Base-by-base conservation (phyloP, 2,888 invertebrate species). In the Sceliomorpha sp. region DNA sequence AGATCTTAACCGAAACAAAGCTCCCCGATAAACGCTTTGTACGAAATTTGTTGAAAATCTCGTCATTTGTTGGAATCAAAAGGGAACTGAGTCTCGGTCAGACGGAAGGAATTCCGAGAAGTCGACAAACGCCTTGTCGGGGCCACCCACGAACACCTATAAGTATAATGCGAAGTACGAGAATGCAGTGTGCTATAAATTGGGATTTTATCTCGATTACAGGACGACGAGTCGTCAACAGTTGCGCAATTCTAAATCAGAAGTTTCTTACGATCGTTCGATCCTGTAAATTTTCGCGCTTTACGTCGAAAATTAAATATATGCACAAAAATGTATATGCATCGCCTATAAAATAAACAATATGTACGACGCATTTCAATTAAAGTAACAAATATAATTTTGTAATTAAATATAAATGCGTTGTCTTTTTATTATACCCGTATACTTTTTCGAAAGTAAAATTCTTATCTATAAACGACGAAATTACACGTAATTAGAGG, bases 131-230 rank as follows among this genome's bases (percentile, higher is more conserved):
- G 75, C 71, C 74, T 74, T 77, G 82, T 78, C 80, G 75, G 82
- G 70, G 78, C 85, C 87, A 87, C 87, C 86, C 87, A 87, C 85
- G 85, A 78, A 73, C 78, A 82, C 82, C 86, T 86, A 87, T 86
- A 87, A 85, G 82, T 87, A 87, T 86, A 83, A 82, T 74, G 76
- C 84, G 72, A 79, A 75, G 77, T 80, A 78, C 76, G 76, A 66
- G 68, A 51, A 75, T 66, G 67, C 74, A 66, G 77, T 76, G 75
- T 71, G 74, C 85, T 82, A 86, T 87, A 87, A 88, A 87, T 87
- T 82, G 81, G 86, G 82, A 83, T 86, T 87, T 87, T 88, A 88
- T 88, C 87, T 84, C 82, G 78, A 72, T 72, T 68, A 60, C 59
- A 74, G 76, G 74, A 75, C 70, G 77, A 75, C 72, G 64, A 66